Evolutionary conservation across 2,888 invertebrate species (phyloP).

Genomic region (Agriopis marginaria): DNA sequence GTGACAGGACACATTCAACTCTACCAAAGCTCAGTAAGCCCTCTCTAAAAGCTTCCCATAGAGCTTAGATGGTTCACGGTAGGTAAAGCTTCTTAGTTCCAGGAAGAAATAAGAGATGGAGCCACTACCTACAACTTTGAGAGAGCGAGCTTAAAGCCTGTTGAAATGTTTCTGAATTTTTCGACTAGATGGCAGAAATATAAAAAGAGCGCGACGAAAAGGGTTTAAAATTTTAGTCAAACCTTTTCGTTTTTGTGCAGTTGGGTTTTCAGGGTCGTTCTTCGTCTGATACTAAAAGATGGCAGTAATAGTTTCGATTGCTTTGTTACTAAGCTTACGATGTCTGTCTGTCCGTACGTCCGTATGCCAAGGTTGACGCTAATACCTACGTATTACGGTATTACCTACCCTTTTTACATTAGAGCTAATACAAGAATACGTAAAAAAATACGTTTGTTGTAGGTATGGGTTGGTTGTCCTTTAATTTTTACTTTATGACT

Average conservation of each 20-base stretch:
- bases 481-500: no score
- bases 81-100: not conserved
- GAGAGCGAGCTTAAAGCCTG: not conserved
- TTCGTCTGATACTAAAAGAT: not conserved
- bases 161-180: not conserved
- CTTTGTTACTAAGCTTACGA: no score
- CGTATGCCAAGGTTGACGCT: no score
- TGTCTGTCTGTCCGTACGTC: no score
- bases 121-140: not conserved
- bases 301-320: not conserved
- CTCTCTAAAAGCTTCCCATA: conserved; percentile 2
- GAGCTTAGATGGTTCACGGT: conserved; percentile 1
- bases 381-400: no score
- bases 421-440: no score
- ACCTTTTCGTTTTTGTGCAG: not conserved
- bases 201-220: not conserved
- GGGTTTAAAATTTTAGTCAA: not conserved
- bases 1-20: not conserved
- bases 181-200: not conserved
- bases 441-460: no score
- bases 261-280: no score
- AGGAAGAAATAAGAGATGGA: not conserved
- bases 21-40: not conserved
- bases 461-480: no score
- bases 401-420: no score